Evolutionary conservation across 2,888 invertebrate genomes (phyloP).

Genomic region (Coelinius sp.): DNA sequence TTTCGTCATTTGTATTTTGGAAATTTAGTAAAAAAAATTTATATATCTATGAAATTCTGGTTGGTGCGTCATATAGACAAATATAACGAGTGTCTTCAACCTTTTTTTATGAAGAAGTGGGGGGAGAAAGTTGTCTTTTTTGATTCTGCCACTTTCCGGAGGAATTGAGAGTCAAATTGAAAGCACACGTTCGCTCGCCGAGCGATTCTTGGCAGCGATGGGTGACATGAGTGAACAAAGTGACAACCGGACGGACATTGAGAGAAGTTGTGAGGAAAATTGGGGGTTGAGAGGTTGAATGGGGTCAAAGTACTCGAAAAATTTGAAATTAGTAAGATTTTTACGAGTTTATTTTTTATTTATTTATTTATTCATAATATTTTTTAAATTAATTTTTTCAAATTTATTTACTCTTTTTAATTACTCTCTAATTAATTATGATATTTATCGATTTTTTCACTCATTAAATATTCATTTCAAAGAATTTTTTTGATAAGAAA

Average conservation of each 20-base stretch:
- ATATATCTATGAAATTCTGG: conserved; percentile 49
- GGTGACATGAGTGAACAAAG: conserved; percentile 39
- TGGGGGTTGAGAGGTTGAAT: background rate
- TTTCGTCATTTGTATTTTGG: too few species aligned
- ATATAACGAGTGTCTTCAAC: background rate
- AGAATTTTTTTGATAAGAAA: too few species aligned
- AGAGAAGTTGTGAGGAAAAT: conserved; percentile 36
- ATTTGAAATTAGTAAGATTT: background rate
- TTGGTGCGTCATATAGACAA: conserved; percentile 34
- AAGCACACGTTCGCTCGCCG: conserved; percentile 11
- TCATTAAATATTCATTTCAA: too few species aligned
- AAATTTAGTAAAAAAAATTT: too few species aligned
- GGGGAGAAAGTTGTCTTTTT: background rate
- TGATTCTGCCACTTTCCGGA: conserved; percentile 22
- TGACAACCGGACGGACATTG: conserved; percentile 48
- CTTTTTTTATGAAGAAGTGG: background rate
- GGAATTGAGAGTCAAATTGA: conserved; percentile 37
- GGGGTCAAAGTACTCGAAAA: conserved; percentile 32
- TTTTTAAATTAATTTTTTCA: too few species aligned
- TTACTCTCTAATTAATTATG: too few species aligned
- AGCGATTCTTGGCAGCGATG: conserved; percentile 18
- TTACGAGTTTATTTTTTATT: too few species aligned
- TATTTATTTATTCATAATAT: background rate
- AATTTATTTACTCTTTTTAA: background rate
- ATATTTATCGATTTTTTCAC: too few species aligned